phyloP scores from a whole-genome alignment of 2,113 vertebrate species.

The Leptobrachium ailaonicum region DNA sequence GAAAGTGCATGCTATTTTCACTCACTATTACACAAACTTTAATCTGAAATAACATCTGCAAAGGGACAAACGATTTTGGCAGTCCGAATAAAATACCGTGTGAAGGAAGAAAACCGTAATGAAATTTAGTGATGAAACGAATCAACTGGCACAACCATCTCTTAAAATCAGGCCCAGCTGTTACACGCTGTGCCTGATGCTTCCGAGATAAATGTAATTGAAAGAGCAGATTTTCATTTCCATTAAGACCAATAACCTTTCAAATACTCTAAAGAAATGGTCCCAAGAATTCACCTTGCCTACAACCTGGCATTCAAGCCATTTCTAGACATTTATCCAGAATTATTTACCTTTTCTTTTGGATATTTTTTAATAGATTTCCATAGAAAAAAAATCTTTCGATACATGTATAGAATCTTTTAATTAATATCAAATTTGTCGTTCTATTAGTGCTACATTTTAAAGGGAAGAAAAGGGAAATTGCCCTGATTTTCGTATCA shows the following conservation, averaged over 20 bases:
- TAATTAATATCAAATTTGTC: no score
- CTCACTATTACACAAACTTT: slow-evolving; percentile 57
- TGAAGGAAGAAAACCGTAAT: slow-evolving; percentile 50
- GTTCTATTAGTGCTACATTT: no score
- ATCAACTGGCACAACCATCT: slow-evolving; percentile 39
- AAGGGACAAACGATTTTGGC: slow-evolving; percentile 36
- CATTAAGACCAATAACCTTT: slow-evolving; percentile 18
- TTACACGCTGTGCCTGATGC: background rate
- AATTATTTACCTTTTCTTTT: no score
- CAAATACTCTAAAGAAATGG: slow-evolving; percentile 19
- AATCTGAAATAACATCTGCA: slow-evolving; percentile 63
- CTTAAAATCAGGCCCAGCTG: slow-evolving; percentile 38
- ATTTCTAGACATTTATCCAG: no score
- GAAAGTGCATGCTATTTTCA: slow-evolving; percentile 57
- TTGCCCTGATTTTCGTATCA: no score
- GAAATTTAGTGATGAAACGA: slow-evolving; percentile 52
- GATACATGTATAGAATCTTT: no score
- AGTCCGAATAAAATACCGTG: slow-evolving; percentile 49
- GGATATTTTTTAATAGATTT: no score
- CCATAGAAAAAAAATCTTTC: no score
- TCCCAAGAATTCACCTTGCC: slow-evolving; percentile 20
- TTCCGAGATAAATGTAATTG: slow-evolving; percentile 4
- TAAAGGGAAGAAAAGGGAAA: no score
- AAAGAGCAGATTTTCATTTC: slow-evolving; percentile 23
- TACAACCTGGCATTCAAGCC: no score